These are phyloP conservation scores for Chrysolina oricalcia DNA, from an alignment of 2,888 invertebrate genomes.

Conservation along the genomic window DNA sequence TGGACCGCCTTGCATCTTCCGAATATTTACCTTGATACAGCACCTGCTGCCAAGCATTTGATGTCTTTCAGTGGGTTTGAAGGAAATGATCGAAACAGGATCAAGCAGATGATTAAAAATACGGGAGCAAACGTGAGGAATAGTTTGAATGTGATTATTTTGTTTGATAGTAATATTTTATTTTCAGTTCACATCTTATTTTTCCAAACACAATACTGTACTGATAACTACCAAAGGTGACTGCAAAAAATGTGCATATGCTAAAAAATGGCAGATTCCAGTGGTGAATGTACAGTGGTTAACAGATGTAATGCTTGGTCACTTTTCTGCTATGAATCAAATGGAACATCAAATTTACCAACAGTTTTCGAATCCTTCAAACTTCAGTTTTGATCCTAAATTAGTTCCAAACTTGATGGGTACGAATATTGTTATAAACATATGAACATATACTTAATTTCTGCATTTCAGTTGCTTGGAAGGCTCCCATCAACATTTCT, in stretches of 20 bases:
- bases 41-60: constrained; percentile 84
- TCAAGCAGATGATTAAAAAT: constrained; percentile 89
- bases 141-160: constrained; percentile 34
- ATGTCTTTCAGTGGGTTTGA: constrained; percentile 93
- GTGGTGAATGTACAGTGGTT: constrained; percentile 96
- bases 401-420: constrained; percentile 92
- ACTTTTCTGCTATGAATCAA: constrained; percentile 86
- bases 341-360: constrained; percentile 90
- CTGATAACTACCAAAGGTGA: constrained; percentile 87
- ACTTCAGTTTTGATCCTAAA: constrained; percentile 88
- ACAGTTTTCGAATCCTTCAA: constrained; percentile 84
- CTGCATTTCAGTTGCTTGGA: constrained; percentile 86
- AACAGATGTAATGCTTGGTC: constrained; percentile 92
- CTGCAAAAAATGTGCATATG: constrained; percentile 90
- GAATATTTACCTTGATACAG: constrained; percentile 75
- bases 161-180: constrained; percentile 33
- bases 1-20: constrained; percentile 97
- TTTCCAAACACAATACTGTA: constrained; percentile 86
- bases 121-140: constrained; percentile 88
- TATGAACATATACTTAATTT: neutral
- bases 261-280: constrained; percentile 93
- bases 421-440: constrained; percentile 71
- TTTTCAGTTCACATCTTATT: constrained; percentile 80
- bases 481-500: constrained; percentile 91
- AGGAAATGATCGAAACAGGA: constrained; percentile 85